A percentile compares a stretch with the other conserved stretches of the same genome.
Conservation (phyloP, 2,113 vertebrate species). For the cattle (Bos taurus) region ARS-UCD2.0 NC_037351.1:21254501-21255000, state of each 20-base stretch:
- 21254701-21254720: background rate
- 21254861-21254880: background rate
- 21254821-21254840: background rate
- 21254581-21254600: background rate
- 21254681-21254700: conserved; percentile 34
- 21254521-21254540: background rate
- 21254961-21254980: background rate
- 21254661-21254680: conserved; percentile 18
- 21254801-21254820: background rate
- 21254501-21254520: background rate
- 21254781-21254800: background rate
- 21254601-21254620: background rate
- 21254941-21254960: background rate
- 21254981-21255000: background rate
- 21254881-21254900: background rate
- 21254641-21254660: background rate
- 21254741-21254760: background rate
- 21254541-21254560: background rate
- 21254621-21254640: background rate
- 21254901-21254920: background rate
- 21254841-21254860: background rate
- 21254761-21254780: background rate
- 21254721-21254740: background rate
- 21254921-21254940: background rate
- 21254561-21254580: background rate